Conservation (phyloP, 1,140 invertebrate genomes). For the Apis laboriosa region DNA sequence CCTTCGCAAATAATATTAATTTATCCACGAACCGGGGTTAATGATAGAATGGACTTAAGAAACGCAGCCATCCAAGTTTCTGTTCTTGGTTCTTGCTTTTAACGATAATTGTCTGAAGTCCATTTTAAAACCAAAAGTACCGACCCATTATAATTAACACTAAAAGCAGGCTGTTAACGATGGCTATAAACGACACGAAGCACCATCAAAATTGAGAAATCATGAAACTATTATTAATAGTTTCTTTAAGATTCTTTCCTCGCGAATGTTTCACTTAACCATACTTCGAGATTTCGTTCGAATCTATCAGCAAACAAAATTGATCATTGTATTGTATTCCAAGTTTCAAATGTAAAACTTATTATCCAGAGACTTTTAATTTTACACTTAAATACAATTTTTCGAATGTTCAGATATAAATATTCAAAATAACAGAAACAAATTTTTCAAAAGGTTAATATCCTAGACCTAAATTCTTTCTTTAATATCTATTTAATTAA, state of each 20-base stretch:
- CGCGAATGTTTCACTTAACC: neutral
- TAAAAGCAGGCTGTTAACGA: constrained; percentile 23
- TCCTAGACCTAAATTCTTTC: too few relatives aligned
- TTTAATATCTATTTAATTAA: too few relatives aligned
- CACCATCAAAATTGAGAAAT: constrained; percentile 7
- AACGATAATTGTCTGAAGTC: constrained; percentile 9
- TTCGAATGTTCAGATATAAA: neutral
- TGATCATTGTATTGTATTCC: neutral
- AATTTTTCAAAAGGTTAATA: too few relatives aligned
- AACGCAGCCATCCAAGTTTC: constrained; percentile 3
- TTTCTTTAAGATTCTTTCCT: neutral
- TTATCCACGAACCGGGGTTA: neutral
- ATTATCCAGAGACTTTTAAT: neutral
- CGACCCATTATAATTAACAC: constrained; percentile 24
- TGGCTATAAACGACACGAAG: constrained; percentile 2
- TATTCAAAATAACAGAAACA: too few relatives aligned
- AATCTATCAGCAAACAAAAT: neutral
- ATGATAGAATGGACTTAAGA: constrained; percentile 5
- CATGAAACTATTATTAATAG: neutral
- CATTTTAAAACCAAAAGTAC: constrained; percentile 37
- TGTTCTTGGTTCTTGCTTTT: constrained; percentile 18
- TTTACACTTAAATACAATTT: neutral
- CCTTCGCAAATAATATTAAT: neutral
- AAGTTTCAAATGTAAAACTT: neutral
- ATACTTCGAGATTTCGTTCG: neutral